Percentiles rank a stretch among this genome's conserved stretches.
Evolutionary conservation across 2,797 vertebrate species (phyloP).

Genomic region (Gallirallus australis): DNA sequence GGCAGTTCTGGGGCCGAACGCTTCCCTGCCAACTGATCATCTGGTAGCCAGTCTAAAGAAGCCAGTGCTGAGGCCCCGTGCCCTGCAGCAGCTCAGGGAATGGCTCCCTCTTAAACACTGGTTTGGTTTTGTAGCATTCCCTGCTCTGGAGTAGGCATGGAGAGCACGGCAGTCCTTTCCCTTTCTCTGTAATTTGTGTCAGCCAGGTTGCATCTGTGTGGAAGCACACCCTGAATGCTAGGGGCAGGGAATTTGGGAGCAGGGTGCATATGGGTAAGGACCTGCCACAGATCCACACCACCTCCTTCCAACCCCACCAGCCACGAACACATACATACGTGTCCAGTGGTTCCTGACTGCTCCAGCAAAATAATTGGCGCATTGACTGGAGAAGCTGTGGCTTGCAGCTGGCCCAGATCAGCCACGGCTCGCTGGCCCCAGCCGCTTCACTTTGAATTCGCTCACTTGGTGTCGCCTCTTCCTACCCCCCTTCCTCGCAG

Average conservation of each 20-base stretch:
- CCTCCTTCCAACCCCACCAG: neutral
- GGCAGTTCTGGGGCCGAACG: fast-evolving
- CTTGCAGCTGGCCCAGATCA: constrained; percentile 45
- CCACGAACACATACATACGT: fast-evolving
- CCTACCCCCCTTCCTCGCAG: neutral
- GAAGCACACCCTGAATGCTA: neutral
- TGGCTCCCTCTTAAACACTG: neutral
- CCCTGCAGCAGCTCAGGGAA: neutral
- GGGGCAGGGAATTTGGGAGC: neutral
- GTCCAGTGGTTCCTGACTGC: neutral
- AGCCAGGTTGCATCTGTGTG: neutral
- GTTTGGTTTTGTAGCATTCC: neutral
- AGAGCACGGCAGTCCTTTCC: neutral
- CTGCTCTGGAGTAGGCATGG: neutral
- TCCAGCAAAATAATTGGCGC: neutral
- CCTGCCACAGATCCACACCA: fast-evolving
- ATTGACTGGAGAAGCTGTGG: neutral
- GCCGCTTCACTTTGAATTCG: neutral
- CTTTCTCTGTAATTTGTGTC: neutral
- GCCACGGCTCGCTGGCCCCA: neutral
- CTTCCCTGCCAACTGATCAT: neutral
- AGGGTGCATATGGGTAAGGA: neutral
- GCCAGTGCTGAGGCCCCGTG: neutral
- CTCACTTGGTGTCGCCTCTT: neutral
- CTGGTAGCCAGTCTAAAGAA: neutral